A percentile compares a stretch with the other conserved stretches of the same genome.
Conservation (phyloP, 2,888 invertebrate genomes). For the Polietes domitor region DNA sequence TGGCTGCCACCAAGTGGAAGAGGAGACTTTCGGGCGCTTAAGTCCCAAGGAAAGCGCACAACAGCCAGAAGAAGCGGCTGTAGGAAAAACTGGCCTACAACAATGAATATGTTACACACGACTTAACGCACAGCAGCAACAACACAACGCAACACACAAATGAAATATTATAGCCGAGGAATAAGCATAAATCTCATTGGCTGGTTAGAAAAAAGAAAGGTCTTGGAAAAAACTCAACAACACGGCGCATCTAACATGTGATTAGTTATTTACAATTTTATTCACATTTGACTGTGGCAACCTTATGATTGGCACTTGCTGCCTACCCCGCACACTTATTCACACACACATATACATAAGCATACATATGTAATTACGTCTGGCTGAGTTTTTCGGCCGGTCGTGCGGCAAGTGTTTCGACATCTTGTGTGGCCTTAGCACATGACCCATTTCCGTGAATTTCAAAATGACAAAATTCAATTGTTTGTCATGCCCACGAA, state of each 20-base stretch:
- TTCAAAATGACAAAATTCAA: neutral
- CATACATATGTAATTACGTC: neutral
- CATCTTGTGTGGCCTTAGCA: neutral
- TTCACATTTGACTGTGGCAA: constrained; percentile 27
- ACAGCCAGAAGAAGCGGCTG: neutral
- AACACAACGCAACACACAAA: constrained; percentile 41
- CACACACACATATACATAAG: neutral
- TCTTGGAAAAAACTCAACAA: constrained; percentile 51
- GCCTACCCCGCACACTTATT: neutral
- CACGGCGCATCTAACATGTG: constrained; percentile 57
- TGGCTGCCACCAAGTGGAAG: constrained; percentile 34
- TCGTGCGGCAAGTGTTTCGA: neutral
- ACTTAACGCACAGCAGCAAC: constrained; percentile 43
- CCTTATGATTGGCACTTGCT: constrained; percentile 47
- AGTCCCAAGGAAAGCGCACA: constrained; percentile 40
- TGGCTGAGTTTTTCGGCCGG: neutral
- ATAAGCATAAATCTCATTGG: constrained; percentile 62
- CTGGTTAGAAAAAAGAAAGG: constrained; percentile 42
- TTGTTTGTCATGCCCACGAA: neutral
- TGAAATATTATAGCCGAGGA: constrained; percentile 48
- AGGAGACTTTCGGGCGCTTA: constrained; percentile 52
- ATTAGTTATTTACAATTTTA: constrained; percentile 54
- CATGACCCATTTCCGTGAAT: neutral
- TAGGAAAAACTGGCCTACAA: constrained; percentile 45
- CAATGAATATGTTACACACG: constrained; percentile 59